Percentiles rank a stretch among this genome's conserved stretches.
These are phyloP conservation scores for Edolisoma coerulescens DNA, from an alignment of 2,113 vertebrate genomes.

Conservation along the genomic window DNA sequence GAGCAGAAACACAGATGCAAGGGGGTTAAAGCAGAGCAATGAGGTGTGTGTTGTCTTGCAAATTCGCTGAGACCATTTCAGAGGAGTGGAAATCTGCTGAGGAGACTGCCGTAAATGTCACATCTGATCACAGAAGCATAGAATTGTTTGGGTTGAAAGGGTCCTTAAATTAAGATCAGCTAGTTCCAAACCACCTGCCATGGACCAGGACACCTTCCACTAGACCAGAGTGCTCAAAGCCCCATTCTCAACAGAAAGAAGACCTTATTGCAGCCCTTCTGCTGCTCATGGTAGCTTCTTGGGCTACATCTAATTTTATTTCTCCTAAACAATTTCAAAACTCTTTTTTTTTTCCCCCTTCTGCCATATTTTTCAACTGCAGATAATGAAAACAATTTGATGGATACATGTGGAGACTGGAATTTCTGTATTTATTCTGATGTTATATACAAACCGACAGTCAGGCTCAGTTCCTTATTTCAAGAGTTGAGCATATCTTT, in stretches of 20 bases:
- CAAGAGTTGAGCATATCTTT: not conserved
- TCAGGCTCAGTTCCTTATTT: not conserved
- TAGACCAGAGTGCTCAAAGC: not conserved
- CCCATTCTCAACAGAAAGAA: not conserved
- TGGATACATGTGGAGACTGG: not conserved
- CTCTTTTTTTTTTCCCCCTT: not conserved
- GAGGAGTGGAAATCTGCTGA: not conserved
- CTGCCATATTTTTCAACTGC: not conserved
- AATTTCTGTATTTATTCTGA: not conserved
- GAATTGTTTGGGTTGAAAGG: not conserved
- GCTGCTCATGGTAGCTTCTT: not conserved
- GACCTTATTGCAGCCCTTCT: not conserved
- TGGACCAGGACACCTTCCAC: not conserved
- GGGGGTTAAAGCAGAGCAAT: not conserved
- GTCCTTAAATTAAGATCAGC: not conserved
- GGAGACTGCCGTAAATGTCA: not conserved
- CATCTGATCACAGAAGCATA: not conserved
- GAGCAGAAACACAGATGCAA: not conserved
- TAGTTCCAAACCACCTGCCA: not conserved
- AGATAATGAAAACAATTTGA: not conserved
- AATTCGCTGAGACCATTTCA: not conserved
- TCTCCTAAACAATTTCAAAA: not conserved
- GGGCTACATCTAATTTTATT: not conserved
- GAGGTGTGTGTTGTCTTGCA: not conserved
- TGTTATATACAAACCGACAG: not conserved